These are phyloP conservation scores for Paratilapia polleni DNA, from an alignment of 2,113 vertebrate species.

Conservation along the genomic window DNA sequence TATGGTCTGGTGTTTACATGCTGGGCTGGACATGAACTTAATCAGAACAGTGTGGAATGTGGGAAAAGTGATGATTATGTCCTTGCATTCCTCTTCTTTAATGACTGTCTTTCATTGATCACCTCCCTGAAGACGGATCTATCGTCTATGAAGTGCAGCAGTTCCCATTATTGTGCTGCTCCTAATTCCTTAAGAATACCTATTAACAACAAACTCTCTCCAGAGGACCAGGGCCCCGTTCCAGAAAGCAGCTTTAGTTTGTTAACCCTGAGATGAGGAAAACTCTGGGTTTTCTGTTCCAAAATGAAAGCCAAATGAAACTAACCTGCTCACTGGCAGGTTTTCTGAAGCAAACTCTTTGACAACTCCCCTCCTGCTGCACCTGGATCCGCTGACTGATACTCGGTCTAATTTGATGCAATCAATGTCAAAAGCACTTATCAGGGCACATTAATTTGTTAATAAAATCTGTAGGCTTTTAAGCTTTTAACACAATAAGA, in stretches of 20 bases:
- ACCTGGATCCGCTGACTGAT: background rate
- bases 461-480: fast-evolving
- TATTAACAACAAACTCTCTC: background rate
- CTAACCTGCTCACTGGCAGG: background rate
- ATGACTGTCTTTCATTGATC: background rate
- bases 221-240: background rate
- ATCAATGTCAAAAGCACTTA: too few species aligned
- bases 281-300: background rate
- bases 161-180: background rate
- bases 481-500: background rate
- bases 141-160: background rate
- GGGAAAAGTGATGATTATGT: background rate
- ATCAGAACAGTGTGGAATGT: background rate
- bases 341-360: background rate
- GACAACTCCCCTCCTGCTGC: background rate
- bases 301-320: background rate
- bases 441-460: too few species aligned
- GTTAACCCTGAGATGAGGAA: background rate
- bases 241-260: conserved; percentile 5
- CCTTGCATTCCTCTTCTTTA: background rate
- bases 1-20: background rate
- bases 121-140: background rate
- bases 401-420: background rate
- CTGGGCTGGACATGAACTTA: background rate
- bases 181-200: background rate